A percentile compares a stretch with the other conserved stretches of the same genome.
These are phyloP conservation scores for Hydrolagus affinis DNA, from an alignment of 2,113 vertebrate genomes.

Conservation along the genomic window DNA sequence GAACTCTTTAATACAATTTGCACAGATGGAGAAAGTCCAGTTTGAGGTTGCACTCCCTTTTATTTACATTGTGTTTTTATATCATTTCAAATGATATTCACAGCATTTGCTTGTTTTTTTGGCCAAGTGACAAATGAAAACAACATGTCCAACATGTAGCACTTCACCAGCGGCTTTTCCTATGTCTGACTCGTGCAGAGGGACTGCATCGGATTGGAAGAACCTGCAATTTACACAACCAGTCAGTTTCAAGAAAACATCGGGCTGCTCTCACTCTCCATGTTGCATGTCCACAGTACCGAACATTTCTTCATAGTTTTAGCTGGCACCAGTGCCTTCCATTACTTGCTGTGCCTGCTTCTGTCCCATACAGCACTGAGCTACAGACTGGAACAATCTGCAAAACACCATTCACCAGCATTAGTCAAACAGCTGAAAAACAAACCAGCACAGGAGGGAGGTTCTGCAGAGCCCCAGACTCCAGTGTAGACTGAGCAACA, in stretches of 20 bases:
- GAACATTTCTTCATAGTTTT: conserved; percentile 50
- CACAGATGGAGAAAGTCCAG: conserved; percentile 65
- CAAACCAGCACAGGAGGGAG: background rate
- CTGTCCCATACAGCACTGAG: conserved; percentile 98
- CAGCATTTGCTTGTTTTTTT: conserved; percentile 69
- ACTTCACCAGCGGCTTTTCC: conserved; percentile 42
- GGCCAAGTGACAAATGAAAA: conserved; percentile 60
- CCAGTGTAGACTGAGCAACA: too few species aligned
- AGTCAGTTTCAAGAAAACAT: conserved; percentile 49
- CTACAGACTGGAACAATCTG: conserved; percentile 97
- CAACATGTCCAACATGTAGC: conserved; percentile 53
- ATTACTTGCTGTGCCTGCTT: conserved; percentile 98
- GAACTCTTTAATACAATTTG: conserved; percentile 54
- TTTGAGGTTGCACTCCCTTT: conserved; percentile 66
- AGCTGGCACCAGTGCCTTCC: conserved; percentile 97
- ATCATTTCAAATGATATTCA: conserved; percentile 84
- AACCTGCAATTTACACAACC: conserved; percentile 51
- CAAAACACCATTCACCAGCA: background rate
- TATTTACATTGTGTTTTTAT: conserved; percentile 78
- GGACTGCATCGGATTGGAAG: conserved; percentile 50
- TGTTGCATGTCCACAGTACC: conserved; percentile 21
- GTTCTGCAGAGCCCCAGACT: rapidly evolving
- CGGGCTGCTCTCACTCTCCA: conserved; percentile 27
- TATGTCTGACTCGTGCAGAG: conserved; percentile 42
- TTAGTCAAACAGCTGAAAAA: background rate